These are phyloP conservation scores for Apis mellifera DNA, from an alignment of 1,140 invertebrate species.

Conservation along the genomic window Amel_HAv3.1 CM009931.2:23368501-23369000, in stretches of 20 bases:
- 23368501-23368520: neutral
- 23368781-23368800: neutral
- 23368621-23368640: neutral
- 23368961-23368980: too few relatives aligned
- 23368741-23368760: neutral
- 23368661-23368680: neutral
- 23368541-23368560: conserved; percentile 7
- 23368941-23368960: too few relatives aligned
- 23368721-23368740: neutral
- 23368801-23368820: neutral
- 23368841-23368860: neutral
- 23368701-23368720: neutral
- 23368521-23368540: neutral
- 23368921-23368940: too few relatives aligned
- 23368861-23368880: too few relatives aligned
- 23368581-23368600: conserved; percentile 16
- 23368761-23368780: neutral
- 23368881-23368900: too few relatives aligned
- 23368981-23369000: too few relatives aligned
- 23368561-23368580: neutral
- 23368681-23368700: neutral
- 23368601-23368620: neutral
- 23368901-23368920: too few relatives aligned
- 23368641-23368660: neutral
- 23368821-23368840: neutral